Base-by-base conservation (phyloP, 2,888 invertebrate genomes). In the Phyllotreta striolata region DNA sequence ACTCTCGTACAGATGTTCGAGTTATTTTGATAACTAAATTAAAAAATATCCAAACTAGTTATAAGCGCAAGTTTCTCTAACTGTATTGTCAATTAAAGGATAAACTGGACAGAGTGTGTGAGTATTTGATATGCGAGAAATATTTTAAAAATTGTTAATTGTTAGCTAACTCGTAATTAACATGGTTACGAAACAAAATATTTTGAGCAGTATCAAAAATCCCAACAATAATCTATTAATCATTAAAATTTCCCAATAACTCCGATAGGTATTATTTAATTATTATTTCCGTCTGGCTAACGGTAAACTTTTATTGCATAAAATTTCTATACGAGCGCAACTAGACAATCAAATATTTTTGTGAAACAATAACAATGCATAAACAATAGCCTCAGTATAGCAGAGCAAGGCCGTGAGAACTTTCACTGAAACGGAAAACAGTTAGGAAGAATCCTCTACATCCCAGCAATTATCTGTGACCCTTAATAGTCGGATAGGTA, bases 361-460 rank as follows among this genome's bases (percentile, higher is more conserved):
- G 41, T 10, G 41, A 41, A n/a, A 10, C 10, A 41, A 41, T 10
- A 41, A 41, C 41, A 41, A 41, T 41, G 10, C 9, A 10, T n/a
- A 41, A 41, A 41, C 10, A 10, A 41, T n/a, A 41, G 24, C 24
- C 24, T 24, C 41, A 41, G 41, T 41, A 38, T 5, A 24, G 24
- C 38, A 41, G 56, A 35, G 35, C 56, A 56, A 56, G 56, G 56
- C 56, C 56, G 56, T 56, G 56, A 56, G 56, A 56, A 56, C 56
- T 56, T 56, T 56, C 56, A 56, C 56, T 56, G 37, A 34, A 41
- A 44, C 43, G 13, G 24, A 35, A 49, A 35, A 52, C 52, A 52
- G 52, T 52, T 52, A 52, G 38, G 37, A 49, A 52, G 52, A 52
- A 52, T 52, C 52, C 6, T 52, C 49, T 49, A 35, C 49, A 24